Evolutionary conservation across 2,113 vertebrate species (phyloP).

Genomic region (human): DNA sequence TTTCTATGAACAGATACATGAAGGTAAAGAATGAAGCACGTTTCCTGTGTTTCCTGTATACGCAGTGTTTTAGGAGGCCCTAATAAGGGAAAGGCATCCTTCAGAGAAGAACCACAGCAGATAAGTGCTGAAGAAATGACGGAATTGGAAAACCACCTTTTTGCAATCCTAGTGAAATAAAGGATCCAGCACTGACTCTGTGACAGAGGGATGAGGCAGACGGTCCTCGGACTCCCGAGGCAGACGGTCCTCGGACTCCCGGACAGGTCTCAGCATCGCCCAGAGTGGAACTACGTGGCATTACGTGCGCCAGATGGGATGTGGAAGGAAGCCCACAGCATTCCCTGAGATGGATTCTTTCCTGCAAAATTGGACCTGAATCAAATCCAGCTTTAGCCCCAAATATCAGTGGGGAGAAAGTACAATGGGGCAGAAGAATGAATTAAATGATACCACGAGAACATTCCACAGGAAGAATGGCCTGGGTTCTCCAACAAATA

Average conservation of each 20-base stretch:
- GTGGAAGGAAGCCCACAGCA: background rate
- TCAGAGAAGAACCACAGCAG: background rate
- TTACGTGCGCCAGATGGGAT: background rate
- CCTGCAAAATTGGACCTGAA: background rate
- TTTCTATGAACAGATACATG: background rate
- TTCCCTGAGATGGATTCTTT: background rate
- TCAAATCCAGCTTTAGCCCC: background rate
- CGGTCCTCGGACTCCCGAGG: background rate
- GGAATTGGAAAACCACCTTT: background rate
- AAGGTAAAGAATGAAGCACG: background rate
- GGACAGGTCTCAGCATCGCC: background rate
- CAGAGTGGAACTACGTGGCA: background rate
- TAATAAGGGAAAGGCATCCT: background rate
- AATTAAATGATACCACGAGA: background rate
- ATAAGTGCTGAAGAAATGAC: background rate
- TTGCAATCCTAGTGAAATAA: background rate
- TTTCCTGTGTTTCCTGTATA: background rate
- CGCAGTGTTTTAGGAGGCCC: background rate
- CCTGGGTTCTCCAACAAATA: background rate
- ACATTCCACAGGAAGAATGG: background rate
- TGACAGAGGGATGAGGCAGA: background rate
- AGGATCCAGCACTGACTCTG: accelerated
- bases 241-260: background rate
- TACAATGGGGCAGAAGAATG: background rate
- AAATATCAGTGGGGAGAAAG: background rate